Evolutionary conservation across 2,797 vertebrate genomes (phyloP).

Genomic region (Peromyscus aztecus): DNA sequence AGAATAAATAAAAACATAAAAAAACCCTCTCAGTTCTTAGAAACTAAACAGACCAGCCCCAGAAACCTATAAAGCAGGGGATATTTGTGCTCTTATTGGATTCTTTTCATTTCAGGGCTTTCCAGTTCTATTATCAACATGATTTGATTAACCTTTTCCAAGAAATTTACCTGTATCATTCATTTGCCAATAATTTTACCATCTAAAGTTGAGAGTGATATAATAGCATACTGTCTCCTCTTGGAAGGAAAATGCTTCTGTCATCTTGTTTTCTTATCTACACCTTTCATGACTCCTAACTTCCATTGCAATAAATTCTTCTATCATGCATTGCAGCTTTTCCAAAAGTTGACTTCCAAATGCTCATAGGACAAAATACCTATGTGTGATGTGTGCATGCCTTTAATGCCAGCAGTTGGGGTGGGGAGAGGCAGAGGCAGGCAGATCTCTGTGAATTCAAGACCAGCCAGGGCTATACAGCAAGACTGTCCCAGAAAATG

Average conservation of each 20-base stretch:
- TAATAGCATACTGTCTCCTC: not conserved
- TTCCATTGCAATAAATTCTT: not conserved
- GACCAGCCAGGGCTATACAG: not conserved
- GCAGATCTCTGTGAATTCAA: not conserved
- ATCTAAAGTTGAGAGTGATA: not conserved
- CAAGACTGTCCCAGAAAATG: not conserved
- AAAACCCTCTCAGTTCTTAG: not conserved
- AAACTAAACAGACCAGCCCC: not conserved
- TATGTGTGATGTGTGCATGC: not conserved
- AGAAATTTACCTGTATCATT: not conserved
- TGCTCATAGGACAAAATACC: not conserved
- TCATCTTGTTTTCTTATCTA: not conserved
- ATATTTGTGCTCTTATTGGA: not conserved
- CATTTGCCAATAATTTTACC: not conserved
- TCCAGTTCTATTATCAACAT: not conserved
- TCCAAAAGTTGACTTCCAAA: not conserved
- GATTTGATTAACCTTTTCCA: not conserved
- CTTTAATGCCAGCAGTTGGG: not conserved
- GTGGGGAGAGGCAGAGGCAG: not conserved
- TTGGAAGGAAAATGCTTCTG: not conserved
- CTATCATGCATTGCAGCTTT: not conserved
- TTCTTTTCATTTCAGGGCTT: not conserved
- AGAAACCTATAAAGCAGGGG: not conserved
- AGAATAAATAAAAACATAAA: not conserved
- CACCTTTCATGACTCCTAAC: not conserved